Base-by-base conservation (phyloP, 92 coral and sea anemone species). In the Parazoanthus swiftii region DNA sequence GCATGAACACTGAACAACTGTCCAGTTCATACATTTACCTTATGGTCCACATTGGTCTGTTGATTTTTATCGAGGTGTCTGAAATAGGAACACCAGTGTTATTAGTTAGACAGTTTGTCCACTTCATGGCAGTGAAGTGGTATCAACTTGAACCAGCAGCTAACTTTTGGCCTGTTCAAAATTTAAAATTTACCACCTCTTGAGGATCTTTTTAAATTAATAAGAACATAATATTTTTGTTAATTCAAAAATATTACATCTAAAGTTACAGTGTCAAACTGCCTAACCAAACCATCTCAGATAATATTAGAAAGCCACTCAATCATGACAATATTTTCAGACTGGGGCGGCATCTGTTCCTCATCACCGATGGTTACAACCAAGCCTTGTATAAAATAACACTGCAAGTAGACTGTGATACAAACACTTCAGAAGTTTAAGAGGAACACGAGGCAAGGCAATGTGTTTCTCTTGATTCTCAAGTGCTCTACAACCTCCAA, bases 41-140 rank as follows among this genome's bases (percentile, higher is more conserved):
- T 97, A 89, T 97, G 99, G 82, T 97, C 99, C 85, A 97, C 96
- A 86, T 94, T 97, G 75, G 99, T 97, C 81, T 97, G 99, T 89
- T 97, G 99, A 68, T 89, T 90, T 89, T 95, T 97, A 88, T 97
- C 99, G 82, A 97, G 94, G 72, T 93, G 96, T 38, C 99, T 97
- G 91, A 15, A 90, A 91, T 72, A 78, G 46, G 39, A 74, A 80
- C 21, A 73, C 37, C 5, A 73, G 18, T 29, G 42, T 39, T 73
- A 11, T 73, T 73, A 73, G 18, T 54, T 11, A 2, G 1, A 65
- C 33, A 81, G 59, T 10, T 33, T 33, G 80, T 54, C 59, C 20
- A 46, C 51, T 6, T 46, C 51, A 13, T 15, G 20, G 59, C 59
- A 54, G 59, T 54, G 18, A 54, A 54, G 51, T 46, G 51, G 51